Evolutionary conservation across 2,888 invertebrate genomes (phyloP).

Genomic region (Pollenia griseotomentosa): DNA sequence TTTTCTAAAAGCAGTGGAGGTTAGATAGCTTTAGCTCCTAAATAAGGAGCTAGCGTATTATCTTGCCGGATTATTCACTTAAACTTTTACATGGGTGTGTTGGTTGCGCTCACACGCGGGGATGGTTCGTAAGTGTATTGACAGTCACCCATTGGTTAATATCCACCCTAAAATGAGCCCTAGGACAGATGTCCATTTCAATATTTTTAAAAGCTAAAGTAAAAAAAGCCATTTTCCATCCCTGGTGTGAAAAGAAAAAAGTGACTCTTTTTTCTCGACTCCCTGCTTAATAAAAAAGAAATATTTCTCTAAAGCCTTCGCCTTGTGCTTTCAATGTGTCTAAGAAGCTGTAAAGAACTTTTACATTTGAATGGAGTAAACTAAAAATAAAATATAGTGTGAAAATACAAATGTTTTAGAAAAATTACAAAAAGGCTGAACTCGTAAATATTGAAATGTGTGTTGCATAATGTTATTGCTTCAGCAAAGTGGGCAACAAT

Average conservation of each 20-base stretch:
- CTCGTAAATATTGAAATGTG: slow-evolving; percentile 61
- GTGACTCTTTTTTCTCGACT: background rate
- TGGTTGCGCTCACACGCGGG: too few species aligned
- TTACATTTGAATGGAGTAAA: slow-evolving; percentile 31
- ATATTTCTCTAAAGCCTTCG: slow-evolving; percentile 11
- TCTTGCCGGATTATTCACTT: too few species aligned
- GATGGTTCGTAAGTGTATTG: too few species aligned
- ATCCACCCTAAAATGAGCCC: too few species aligned
- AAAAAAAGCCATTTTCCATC: background rate
- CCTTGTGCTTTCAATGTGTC: slow-evolving; percentile 31
- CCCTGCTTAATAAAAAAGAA: background rate
- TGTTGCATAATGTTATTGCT: slow-evolving; percentile 26
- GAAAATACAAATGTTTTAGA: slow-evolving; percentile 59
- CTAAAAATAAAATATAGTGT: slow-evolving; percentile 56
- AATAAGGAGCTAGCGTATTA: too few species aligned
- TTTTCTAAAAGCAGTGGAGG: too few species aligned
- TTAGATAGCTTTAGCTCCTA: too few species aligned
- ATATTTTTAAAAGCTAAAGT: too few species aligned
- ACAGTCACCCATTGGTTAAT: too few species aligned
- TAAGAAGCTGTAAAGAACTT: slow-evolving; percentile 59
- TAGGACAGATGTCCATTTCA: too few species aligned
- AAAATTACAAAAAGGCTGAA: slow-evolving; percentile 70
- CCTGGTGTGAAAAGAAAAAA: slow-evolving; percentile 20
- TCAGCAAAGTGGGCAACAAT: slow-evolving; percentile 14
- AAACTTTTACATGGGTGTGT: too few species aligned